Evolutionary conservation across 2,888 invertebrate genomes (phyloP).

Genomic region (Drosophila silvestris): DNA sequence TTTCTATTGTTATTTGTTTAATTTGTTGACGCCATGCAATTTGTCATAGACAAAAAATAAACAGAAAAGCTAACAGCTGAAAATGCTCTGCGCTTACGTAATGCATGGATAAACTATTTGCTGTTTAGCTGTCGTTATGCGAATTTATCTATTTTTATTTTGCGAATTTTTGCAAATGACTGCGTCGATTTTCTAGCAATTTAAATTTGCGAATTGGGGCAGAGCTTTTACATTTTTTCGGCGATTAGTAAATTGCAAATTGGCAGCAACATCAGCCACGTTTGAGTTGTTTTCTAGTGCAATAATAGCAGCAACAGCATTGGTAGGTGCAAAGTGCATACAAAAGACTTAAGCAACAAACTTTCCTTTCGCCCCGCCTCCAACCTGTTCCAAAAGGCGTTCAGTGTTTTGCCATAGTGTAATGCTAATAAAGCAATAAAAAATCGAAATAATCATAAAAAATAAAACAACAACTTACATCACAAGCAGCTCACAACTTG

Average conservation of each 20-base stretch:
- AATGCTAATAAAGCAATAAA: constrained; percentile 72
- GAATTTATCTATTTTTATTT: constrained; percentile 37
- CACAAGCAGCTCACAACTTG: constrained; percentile 57
- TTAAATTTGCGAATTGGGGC: constrained; percentile 48
- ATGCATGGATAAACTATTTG: constrained; percentile 55
- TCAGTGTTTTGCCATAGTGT: constrained; percentile 45
- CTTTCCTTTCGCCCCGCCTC: constrained; percentile 46
- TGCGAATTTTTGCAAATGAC: constrained; percentile 58
- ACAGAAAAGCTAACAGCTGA: constrained; percentile 18
- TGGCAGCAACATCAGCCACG: constrained; percentile 56
- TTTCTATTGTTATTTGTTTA: constrained; percentile 67
- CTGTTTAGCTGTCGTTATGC: constrained; percentile 38
- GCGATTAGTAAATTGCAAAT: constrained; percentile 41
- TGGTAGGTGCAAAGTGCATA: constrained; percentile 68
- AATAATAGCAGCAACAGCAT: constrained; percentile 3
- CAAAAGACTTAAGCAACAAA: constrained; percentile 58
- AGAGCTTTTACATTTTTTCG: constrained; percentile 37
- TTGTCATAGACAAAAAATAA: constrained; percentile 48
- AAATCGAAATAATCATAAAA: constrained; percentile 56
- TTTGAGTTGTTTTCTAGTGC: constrained; percentile 61
- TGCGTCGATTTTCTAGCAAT: constrained; percentile 51
- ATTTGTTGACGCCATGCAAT: constrained; percentile 73
- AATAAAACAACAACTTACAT: constrained; percentile 60
- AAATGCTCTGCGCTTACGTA: constrained; percentile 57
- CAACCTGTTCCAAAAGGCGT: constrained; percentile 24